A percentile compares a stretch with the other conserved stretches of the same genome.
Conservation (phyloP, 2,888 invertebrate species). For the Trichogramma dendrolimi region DNA sequence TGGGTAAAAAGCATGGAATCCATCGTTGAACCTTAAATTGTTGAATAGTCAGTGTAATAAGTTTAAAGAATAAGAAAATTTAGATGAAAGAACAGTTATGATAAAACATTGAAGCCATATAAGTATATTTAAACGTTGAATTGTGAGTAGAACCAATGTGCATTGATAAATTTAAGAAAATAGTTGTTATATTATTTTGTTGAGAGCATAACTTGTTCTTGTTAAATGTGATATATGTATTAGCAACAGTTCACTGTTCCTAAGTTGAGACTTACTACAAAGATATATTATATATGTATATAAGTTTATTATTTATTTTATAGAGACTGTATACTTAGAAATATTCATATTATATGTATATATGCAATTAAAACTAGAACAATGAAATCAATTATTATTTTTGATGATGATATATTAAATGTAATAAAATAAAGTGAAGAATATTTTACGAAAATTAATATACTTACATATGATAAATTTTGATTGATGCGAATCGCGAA, state of each 20-base stretch:
- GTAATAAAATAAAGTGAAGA: background rate
- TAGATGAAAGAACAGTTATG: no score
- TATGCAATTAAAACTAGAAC: background rate
- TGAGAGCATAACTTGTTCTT: background rate
- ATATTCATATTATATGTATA: background rate
- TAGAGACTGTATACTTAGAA: background rate
- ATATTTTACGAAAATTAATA: background rate
- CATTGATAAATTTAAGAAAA: no score
- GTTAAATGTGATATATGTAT: slow-evolving; percentile 4
- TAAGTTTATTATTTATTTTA: slow-evolving; percentile 10
- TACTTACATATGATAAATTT: no score
- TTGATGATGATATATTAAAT: background rate
- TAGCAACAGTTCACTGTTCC: slow-evolving; percentile 3
- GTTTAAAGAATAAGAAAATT: no score
- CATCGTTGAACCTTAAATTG: background rate
- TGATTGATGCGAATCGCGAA: no score
- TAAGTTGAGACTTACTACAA: background rate
- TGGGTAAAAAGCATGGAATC: slow-evolving; percentile 25
- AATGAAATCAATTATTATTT: background rate
- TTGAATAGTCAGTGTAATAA: no score
- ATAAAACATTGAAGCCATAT: no score
- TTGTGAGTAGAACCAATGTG: no score
- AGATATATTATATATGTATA: background rate
- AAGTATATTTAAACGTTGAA: no score
- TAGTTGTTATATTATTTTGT: no score